Evolutionary conservation across 1,140 invertebrate genomes (phyloP), one percentile per base, ranked within the genome.

Genomic region (Drosophila littoralis): DNA sequence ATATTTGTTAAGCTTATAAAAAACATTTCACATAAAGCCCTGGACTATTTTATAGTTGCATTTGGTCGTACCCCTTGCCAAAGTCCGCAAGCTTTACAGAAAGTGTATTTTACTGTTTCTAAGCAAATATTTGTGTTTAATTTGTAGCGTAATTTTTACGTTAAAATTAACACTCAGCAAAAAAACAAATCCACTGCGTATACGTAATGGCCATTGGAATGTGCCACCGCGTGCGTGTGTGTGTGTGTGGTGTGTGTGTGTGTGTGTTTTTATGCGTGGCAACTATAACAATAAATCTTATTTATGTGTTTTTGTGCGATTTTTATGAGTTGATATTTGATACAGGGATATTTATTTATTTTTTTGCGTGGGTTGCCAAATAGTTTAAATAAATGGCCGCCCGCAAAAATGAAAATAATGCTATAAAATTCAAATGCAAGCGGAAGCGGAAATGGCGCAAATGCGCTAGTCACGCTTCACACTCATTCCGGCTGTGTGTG

Each of bases 301-400:
- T 82, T 86, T 79, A 86, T 86, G 76, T 83, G 76, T 83, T 86
- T 86, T 83, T 88, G 83, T 83, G 83, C 83, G 72, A 88, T 88
- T 86, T 86, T 86, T 88, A 86, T 74, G 83, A 88, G 83, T 79
- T 79, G 83, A 82, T 86, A 79, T 68, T 71, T 81, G 69, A 84
- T 84, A 80, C 38, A 61, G 70, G 61, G 58, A 64, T 57, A 54
- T 75, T 66, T 66, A 13, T 13, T 35, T 33, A 12, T 33, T 51
- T 48, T 52, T 52, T 66, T 15, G 17, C 42, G 67, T 28, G 73
- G 38, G 7, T 17, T 40, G 42, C 15, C 65, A 68, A 74, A 83
- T 86, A 86, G 83, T 86, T 88, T 83, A 88, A 88, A 86, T 83
- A 88, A 88, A 88, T 85, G 75, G 65, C 61, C 45, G 17, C 43